phyloP scores from a whole-genome alignment of 2,888 invertebrate genomes.

The Drosophila colorata region DNA sequence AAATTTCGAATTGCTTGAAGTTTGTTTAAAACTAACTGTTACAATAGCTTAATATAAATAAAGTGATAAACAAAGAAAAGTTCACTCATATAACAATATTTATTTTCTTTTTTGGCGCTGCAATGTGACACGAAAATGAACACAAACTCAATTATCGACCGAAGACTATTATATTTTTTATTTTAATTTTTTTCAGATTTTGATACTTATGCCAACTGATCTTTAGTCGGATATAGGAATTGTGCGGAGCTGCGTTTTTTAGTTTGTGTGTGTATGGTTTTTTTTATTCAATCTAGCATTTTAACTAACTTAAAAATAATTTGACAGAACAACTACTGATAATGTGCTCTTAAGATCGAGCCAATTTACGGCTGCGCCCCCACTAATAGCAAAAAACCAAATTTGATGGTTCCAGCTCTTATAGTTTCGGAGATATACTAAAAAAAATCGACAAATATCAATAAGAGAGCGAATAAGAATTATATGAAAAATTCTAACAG shows the following conservation, averaged over 20 bases:
- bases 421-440: too few species aligned
- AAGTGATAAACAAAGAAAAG: neutral
- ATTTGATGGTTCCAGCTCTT: too few species aligned
- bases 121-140: neutral
- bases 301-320: too few species aligned
- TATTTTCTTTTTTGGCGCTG: neutral
- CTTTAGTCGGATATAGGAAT: neutral
- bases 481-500: too few species aligned
- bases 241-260: constrained; percentile 9
- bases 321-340: too few species aligned
- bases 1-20: neutral
- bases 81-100: neutral
- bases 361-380: too few species aligned
- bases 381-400: too few species aligned
- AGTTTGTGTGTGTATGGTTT: neutral
- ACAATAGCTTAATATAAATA: neutral
- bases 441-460: too few species aligned
- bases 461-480: too few species aligned
- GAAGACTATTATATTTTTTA: neutral
- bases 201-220: constrained; percentile 3
- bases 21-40: neutral
- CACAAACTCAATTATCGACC: neutral
- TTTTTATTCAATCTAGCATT: too few species aligned
- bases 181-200: neutral
- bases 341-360: too few species aligned